A percentile compares a stretch with the other conserved stretches of the same genome.
Conservation (phyloP, 1,140 invertebrate species). For the Drosophila sproati region DNA sequence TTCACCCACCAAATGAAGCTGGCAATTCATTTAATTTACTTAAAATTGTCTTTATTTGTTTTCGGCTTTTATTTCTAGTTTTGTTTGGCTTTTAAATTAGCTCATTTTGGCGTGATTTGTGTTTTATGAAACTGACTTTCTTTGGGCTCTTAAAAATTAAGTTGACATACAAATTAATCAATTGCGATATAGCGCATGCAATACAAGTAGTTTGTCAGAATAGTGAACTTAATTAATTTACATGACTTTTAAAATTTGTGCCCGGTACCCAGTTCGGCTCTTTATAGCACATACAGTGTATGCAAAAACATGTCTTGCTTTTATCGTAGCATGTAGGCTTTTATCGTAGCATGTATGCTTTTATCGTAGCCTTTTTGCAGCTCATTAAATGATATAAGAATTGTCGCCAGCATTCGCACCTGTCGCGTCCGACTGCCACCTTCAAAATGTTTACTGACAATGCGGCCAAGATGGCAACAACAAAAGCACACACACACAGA, state of each 20-base stretch:
- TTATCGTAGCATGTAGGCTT: slow-evolving; percentile 3
- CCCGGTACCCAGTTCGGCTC: not conserved
- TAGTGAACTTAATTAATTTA: slow-evolving; percentile 26
- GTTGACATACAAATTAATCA: not conserved
- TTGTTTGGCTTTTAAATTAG: not conserved
- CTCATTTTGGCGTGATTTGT: slow-evolving; percentile 24
- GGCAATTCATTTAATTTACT: slow-evolving; percentile 58
- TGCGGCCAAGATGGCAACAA: slow-evolving; percentile 50
- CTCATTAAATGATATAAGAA: slow-evolving; percentile 64
- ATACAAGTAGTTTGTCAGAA: slow-evolving; percentile 2
- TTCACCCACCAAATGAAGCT: slow-evolving; percentile 55
- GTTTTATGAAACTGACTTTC: not conserved
- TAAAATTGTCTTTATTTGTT: slow-evolving; percentile 14
- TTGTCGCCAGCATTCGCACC: slow-evolving; percentile 79
- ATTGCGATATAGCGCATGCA: no score
- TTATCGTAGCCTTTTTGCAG: slow-evolving; percentile 69
- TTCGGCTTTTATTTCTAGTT: no score
- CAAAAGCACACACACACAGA: slow-evolving; percentile 16
- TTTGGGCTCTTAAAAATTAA: not conserved
- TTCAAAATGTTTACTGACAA: slow-evolving; percentile 74
- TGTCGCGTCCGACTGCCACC: slow-evolving; percentile 68
- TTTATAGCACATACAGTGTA: not conserved
- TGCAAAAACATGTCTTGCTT: not conserved
- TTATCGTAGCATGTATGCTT: slow-evolving; percentile 24
- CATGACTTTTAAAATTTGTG: slow-evolving; percentile 31